Evolutionary conservation across 2,113 vertebrate genomes (phyloP), one percentile per base, ranked within the genome.

Genomic region (Phalacrocorax pelagicus): DNA sequence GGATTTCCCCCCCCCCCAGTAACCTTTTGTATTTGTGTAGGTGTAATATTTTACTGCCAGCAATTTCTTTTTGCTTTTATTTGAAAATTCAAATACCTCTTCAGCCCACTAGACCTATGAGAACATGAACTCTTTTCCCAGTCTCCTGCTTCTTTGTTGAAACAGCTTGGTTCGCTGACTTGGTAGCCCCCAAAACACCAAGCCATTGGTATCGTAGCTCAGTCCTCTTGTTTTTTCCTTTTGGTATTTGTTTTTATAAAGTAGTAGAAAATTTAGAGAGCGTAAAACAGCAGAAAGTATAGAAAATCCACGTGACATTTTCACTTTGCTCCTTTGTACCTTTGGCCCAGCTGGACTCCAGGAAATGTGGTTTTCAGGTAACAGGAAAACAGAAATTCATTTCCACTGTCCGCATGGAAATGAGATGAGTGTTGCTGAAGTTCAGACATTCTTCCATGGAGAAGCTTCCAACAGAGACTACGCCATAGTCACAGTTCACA

Each of bases 1-100:
- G 38, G 38, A 38, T 38, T 38, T 38, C 38, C 38, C 38, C 38
- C 38, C 38, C 10, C 38, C 38, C 38, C 38, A 10, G 10, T 38
- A 38, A 58, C 4, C 19, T 73, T 47, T 30, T 81, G 40, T 57
- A 21, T 88, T 91, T 24, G 2, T 72, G 81, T 87, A 58, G 42
- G 32, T 95, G 42, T 92, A 38, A 38, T 38, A 47, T 85, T 81
- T 96, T 81, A 79, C 58, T 91, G 74, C 17, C 58, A 73, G 47
- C 30, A 65, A 13, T 70, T 21, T 83, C 47, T 20, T 82, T 87
- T 81, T 86, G 30, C 36, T 94, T 95, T 92, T 73, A 36, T 61
- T 47, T 72, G 30, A 61, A 89, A 85, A 63, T 87, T 72, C 36
- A 67, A 40, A 73, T 81, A 46, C 29, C 19, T 75, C 36, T 71